A percentile compares a stretch with the other conserved stretches of the same genome.
Conservation (phyloP, 1,140 invertebrate species). For the Pomacea maculata region DNA sequence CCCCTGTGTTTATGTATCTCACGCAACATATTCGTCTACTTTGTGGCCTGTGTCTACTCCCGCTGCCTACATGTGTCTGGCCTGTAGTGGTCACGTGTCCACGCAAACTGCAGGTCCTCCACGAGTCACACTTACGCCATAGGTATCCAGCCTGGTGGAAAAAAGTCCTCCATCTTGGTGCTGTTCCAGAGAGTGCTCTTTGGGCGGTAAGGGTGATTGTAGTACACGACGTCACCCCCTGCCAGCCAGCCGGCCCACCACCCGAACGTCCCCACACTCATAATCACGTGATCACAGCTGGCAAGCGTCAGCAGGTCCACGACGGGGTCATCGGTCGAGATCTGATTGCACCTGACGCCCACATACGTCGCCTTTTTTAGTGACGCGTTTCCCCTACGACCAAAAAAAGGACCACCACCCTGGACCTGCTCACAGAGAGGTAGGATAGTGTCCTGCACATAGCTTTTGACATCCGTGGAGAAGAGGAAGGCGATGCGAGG, state of each 20-base stretch:
- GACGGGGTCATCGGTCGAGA: conserved; percentile 18
- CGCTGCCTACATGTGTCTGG: too few relatives aligned
- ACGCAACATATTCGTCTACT: too few relatives aligned
- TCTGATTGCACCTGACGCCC: conserved; percentile 23
- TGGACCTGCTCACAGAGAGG: background rate
- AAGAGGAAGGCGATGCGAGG: conserved; percentile 37
- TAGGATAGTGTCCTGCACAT: conserved; percentile 27
- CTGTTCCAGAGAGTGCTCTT: conserved; percentile 28
- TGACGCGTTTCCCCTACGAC: too few relatives aligned
- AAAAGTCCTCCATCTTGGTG: conserved; percentile 39
- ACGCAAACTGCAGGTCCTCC: too few relatives aligned
- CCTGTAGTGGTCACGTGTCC: too few relatives aligned
- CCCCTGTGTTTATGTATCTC: too few relatives aligned
- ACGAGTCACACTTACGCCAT: conserved; percentile 24
- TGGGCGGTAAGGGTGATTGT: conserved; percentile 32
- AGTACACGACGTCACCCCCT: conserved; percentile 53
- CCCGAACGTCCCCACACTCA: conserved; percentile 53
- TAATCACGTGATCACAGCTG: conserved; percentile 53
- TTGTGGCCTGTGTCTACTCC: too few relatives aligned
- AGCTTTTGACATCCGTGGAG: conserved; percentile 38
- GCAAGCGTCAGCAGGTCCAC: conserved; percentile 57
- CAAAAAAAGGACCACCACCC: too few relatives aligned
- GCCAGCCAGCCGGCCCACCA: conserved; percentile 59
- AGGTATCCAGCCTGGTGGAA: conserved; percentile 42
- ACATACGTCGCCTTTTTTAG: too few relatives aligned